Base-by-base conservation (phyloP, 2,113 vertebrate genomes). In the Petromus typicus region DNA sequence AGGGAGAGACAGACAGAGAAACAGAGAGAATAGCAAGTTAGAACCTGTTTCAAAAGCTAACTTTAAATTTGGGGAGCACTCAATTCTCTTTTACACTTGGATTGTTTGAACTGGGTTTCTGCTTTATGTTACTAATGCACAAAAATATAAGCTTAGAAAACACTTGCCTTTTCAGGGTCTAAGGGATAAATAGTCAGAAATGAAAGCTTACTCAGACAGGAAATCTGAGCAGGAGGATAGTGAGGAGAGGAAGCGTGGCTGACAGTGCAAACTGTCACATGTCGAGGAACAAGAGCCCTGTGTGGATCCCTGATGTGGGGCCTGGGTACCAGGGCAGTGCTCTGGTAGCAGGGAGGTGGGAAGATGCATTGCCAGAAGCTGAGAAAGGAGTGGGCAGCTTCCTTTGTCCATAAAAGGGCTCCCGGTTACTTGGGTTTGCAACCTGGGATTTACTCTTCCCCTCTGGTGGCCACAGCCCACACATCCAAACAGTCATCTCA, bases 401-500 rank as follows among this genome's bases (percentile, higher is more conserved):
- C 89, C 93, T 96, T 94, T 96, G 63, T 27, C 95, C 95, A 94
- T 97, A 94, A 96, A 95, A 95, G 91, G 92, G 43, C 27, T 81
- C 2, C 71, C 14, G 25, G 67, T 91, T 82, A 48, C 61, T 95
- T 54, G 59, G 86, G 82, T 78, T 86, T 32, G 57, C 85, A 82
- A 76, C 82, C 78, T 94, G 94, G 96, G 89, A 83, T 66, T 73
- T 7, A 0, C 79, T 56, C 75, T 94, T 69, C 89, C 10, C 1
- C 75, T 86, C 30, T 9, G 54, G 30, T 59, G 5, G 37, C 96
- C 80, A 10, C 93, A 95, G 67, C 89, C 93, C 95, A 91, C 96
- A 71, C 86, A 76, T 30, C 69, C 69, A 32, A 43, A 71, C 79
- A 89, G 95, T 94, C 94, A 56, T 95, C 94, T 43, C 14, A 48